Evolutionary conservation across 2,797 vertebrate genomes (phyloP), one percentile per base, ranked within the genome.

Genomic region (Danio choprae): DNA sequence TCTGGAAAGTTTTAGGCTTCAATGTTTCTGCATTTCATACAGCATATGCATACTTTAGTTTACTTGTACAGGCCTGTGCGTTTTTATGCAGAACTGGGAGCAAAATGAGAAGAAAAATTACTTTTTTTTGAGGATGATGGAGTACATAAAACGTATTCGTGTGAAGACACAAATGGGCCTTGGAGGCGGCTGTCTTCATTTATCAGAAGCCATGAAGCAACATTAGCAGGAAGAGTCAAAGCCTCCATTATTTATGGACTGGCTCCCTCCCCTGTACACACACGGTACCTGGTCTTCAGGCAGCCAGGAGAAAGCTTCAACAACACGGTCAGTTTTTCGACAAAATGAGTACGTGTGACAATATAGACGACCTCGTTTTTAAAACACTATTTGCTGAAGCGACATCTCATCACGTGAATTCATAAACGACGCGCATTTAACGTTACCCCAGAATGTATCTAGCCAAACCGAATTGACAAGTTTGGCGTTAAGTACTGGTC

Each of bases 161-260:
- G 56, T 72, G 16, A 55, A 58, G 41, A 81, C 43, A 43, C 67
- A 71, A 56, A 22, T 62, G 67, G 48, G 51, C 67, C 60, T 83
- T 50, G 74, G 73, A 77, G 77, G 63, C 29, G 53, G 44, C 55
- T 50, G 72, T 59, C 18, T 74, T 77, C 59, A 77, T 80, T 81
- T 71, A 85, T 81, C 29, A 74, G 51, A 65, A 75, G 55, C 43
- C 74, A 63, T 75, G 77, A 71, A 78, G 74, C 79, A 81, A 77
- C 77, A 84, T 51, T 72, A 83, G 85, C 51, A 69, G 41, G 74
- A 83, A 65, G 84, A 89, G 85, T 85, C 87, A 87, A 86, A 70
- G 74, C 80, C 83, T 89, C 76, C 73, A 89, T 92, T 86, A 90
- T 91, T 89, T 90, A 92, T 85, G 69, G 89, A 91, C 83, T 73